phyloP scores from a whole-genome alignment of 2,113 vertebrate species.

The Chaetodon auriga region DNA sequence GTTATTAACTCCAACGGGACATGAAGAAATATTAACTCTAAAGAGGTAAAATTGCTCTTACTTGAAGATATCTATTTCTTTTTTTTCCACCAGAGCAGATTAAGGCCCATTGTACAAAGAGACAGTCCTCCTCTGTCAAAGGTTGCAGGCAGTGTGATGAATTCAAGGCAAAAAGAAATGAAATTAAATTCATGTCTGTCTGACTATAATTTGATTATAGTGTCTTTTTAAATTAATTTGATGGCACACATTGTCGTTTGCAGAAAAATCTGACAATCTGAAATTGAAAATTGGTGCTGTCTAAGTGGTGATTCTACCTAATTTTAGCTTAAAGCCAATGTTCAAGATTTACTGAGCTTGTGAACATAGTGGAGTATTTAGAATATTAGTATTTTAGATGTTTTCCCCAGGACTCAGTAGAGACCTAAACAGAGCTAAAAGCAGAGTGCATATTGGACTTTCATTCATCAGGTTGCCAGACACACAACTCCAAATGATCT shows the following conservation, averaged over 20 bases:
- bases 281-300: not conserved
- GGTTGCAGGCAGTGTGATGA: not conserved
- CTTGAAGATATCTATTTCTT: conserved; percentile 12
- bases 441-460: not conserved
- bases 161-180: not conserved
- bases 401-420: not conserved
- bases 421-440: not conserved
- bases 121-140: not conserved
- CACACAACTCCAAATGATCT: not conserved
- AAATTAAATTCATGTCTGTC: too few species aligned
- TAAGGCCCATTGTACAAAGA: not conserved
- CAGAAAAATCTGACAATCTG: not conserved
- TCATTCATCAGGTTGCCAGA: not conserved
- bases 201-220: not conserved
- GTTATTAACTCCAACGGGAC: not conserved
- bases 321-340: not conserved
- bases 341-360: not conserved
- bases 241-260: not conserved
- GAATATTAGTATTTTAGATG: too few species aligned
- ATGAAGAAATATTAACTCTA: conserved; percentile 14
- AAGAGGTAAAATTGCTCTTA: not conserved
- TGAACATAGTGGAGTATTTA: not conserved
- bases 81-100: not conserved
- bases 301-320: not conserved
- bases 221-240: not conserved